A percentile compares a stretch with the other conserved stretches of the same genome.
These are phyloP conservation scores for Parnassius glacialis DNA, from an alignment of 2,888 invertebrate genomes.

Conservation along the genomic window DNA sequence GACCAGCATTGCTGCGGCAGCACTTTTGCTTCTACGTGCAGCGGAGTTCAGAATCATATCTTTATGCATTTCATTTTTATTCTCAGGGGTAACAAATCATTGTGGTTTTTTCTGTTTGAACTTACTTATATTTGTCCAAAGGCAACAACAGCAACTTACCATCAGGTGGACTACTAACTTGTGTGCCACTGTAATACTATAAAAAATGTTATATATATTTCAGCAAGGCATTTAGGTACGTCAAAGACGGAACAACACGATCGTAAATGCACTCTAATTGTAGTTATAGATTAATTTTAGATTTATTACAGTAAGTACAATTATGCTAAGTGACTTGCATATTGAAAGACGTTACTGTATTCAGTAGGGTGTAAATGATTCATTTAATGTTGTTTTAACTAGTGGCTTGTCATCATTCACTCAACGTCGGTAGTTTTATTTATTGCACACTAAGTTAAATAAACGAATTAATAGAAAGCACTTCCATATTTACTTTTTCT, in stretches of 20 bases:
- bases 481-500: too few relatives aligned
- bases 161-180: too few relatives aligned
- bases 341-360: conserved; percentile 27
- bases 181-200: too few relatives aligned
- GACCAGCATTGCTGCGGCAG: too few relatives aligned
- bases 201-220: not conserved
- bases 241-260: not conserved
- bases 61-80: too few relatives aligned
- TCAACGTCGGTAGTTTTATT: not conserved
- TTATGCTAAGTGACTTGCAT: conserved; percentile 17
- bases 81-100: too few relatives aligned
- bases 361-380: conserved; percentile 26
- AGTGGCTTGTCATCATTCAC: conserved; percentile 1
- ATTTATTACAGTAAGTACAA: conserved; percentile 11
- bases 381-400: conserved; percentile 20
- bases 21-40: too few relatives aligned
- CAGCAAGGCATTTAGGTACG: not conserved
- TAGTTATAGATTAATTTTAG: conserved; percentile 15
- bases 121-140: too few relatives aligned
- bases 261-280: not conserved
- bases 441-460: not conserved
- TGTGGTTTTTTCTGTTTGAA: too few relatives aligned
- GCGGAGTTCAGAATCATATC: too few relatives aligned
- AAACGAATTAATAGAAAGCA: too few relatives aligned
- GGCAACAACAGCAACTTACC: too few relatives aligned